These are phyloP conservation scores for Acleris holmiana DNA, from an alignment of 2,888 invertebrate genomes.

Conservation along the genomic window DNA sequence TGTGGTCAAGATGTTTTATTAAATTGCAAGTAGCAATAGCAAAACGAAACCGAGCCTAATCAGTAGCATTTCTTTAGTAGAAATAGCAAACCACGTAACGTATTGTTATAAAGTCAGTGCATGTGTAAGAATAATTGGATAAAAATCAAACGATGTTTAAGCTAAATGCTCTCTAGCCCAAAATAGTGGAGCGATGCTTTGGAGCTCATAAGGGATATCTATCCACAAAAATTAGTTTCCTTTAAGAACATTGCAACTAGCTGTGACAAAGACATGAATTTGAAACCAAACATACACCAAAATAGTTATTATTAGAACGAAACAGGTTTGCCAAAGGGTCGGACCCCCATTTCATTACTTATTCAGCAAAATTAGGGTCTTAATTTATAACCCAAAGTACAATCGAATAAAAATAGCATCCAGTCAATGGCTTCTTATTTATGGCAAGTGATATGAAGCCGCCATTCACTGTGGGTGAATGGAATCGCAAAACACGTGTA, in stretches of 20 bases:
- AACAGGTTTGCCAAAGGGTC: neutral
- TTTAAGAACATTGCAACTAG: neutral
- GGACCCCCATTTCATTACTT: slow-evolving; percentile 19
- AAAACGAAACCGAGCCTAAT: too few species aligned
- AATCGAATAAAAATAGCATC: slow-evolving; percentile 26
- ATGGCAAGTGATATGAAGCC: slow-evolving; percentile 2
- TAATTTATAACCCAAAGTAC: slow-evolving; percentile 19
- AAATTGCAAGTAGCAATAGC: too few species aligned
- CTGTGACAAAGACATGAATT: neutral
- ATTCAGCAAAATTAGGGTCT: slow-evolving; percentile 27
- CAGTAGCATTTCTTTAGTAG: too few species aligned
- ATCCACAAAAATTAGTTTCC: too few species aligned
- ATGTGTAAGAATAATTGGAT: too few species aligned
- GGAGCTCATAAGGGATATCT: too few species aligned
- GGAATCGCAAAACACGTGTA: slow-evolving; percentile 21
- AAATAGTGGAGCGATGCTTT: too few species aligned
- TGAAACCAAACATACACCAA: neutral
- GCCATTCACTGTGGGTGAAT: slow-evolving; percentile 6
- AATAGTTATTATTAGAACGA: neutral
- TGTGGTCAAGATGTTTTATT: too few species aligned
- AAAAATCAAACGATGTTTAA: too few species aligned
- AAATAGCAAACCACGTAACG: too few species aligned
- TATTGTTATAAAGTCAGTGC: too few species aligned
- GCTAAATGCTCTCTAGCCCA: too few species aligned
- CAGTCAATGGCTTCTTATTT: slow-evolving; percentile 5